These are phyloP conservation scores for Catostylus mosaicus DNA, from an alignment of 30 jellyfish, hydroid and myxozoan species.

Conservation along the genomic window DNA sequence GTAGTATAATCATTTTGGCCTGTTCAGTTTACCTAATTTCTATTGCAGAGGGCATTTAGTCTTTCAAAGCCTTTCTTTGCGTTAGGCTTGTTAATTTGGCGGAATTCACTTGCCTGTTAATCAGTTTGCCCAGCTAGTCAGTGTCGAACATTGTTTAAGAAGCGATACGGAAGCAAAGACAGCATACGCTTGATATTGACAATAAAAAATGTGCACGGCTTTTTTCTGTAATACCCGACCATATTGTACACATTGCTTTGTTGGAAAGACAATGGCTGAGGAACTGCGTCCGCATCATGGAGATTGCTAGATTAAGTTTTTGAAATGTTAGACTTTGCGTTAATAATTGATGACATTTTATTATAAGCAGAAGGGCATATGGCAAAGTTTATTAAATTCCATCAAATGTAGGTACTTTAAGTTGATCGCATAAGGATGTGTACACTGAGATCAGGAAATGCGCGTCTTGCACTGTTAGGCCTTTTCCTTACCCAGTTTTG, in stretches of 20 bases:
- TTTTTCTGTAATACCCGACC: constrained; percentile 53
- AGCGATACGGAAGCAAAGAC: constrained; percentile 63
- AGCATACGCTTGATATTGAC: constrained; percentile 28
- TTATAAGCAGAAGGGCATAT: constrained; percentile 82
- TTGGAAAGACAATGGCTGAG: constrained; percentile 36
- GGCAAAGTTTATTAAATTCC: constrained; percentile 74
- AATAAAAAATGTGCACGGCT: constrained; percentile 56
- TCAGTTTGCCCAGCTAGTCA: constrained; percentile 38
- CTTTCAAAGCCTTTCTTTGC: background rate
- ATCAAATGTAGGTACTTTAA: constrained; percentile 67
- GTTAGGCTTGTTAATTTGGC: constrained; percentile 2
- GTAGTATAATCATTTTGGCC: background rate
- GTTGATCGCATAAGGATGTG: constrained; percentile 73
- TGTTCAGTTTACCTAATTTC: constrained; percentile 9
- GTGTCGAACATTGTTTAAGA: background rate
- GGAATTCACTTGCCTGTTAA: constrained; percentile 31
- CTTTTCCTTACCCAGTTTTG: constrained; percentile 61
- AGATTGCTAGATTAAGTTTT: constrained; percentile 76
- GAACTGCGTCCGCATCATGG: constrained; percentile 64
- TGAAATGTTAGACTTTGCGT: constrained; percentile 69
- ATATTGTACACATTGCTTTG: constrained; percentile 64
- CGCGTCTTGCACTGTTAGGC: constrained; percentile 68
- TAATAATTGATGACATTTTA: constrained; percentile 53
- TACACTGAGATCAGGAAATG: constrained; percentile 75
- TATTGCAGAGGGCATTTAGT: background rate